Base-by-base conservation (phyloP, 2,113 vertebrate genomes). In the Mobula hypostoma region DNA sequence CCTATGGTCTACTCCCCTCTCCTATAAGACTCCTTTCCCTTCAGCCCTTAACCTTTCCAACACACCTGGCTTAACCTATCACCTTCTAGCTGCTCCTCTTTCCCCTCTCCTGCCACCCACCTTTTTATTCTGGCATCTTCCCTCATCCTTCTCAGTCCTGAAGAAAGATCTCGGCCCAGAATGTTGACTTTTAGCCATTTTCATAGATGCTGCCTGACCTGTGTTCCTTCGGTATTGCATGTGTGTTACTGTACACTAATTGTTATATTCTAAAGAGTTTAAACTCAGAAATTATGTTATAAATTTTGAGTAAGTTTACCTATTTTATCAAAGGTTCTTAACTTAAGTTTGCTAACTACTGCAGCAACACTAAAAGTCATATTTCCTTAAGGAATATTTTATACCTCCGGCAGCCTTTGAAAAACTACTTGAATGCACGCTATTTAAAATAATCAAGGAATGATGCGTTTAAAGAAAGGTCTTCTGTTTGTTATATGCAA, bases 371-470 rank as follows among this genome's bases (percentile, higher is more conserved):
- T 70, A 93, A 24, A 74, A 56, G 91, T 56, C 70, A 74, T 17
- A 74, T 93, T 74, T 93, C 36, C 74, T 93, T 56, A 66, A 21
- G 27, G 70, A 19, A 76, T 56, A 74, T 11, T 74, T 32, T 56
- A 32, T 36, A 92, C 24, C 12, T 72, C 3, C 27, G 66, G 72
- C 66, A 92, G 66, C 90, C 21, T 88, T 66, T 66, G 9, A 88
- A 88, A 63, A 66, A 63, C 8, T n/a, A 11, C 72, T 92, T 72
- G 66, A 72, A 70, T 72, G 32, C 66, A 70, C 72, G 68, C 70
- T 19, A 92, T 92, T 92, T 68, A 72, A 36, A 48, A 48, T 92
- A 32, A 92, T 92, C 90, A 72, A 48, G 68, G 36, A 36, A 92
- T 72, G 66, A 19, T 72, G 40, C 70, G 90, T 32, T 92, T 92